Evolutionary conservation across 2,113 vertebrate species (phyloP).

Genomic region (Raphicerus campestris): DNA sequence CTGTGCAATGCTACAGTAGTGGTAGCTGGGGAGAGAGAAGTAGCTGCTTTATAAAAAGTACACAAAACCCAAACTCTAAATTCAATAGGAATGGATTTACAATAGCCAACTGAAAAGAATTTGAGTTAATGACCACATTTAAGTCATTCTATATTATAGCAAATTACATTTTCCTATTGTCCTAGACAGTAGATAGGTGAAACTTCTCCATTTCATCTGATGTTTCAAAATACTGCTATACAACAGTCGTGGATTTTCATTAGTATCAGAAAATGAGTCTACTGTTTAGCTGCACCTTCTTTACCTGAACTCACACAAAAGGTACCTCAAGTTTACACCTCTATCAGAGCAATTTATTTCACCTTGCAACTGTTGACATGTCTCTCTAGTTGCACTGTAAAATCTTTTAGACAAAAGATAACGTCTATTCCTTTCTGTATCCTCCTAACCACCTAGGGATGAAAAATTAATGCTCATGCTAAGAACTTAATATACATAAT

Average conservation of each 20-base stretch:
- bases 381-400: not conserved
- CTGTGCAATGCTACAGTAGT: not conserved
- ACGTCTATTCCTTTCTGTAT: conserved; percentile 11
- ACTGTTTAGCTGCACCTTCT: not conserved
- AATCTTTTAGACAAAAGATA: not conserved
- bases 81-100: not conserved
- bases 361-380: not conserved
- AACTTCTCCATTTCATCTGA: not conserved
- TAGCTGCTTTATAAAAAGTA: not conserved
- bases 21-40: not conserved
- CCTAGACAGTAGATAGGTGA: not conserved
- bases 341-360: conserved; percentile 12
- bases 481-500: not conserved
- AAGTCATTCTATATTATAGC: not conserved
- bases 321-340: not conserved
- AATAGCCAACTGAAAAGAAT: not conserved
- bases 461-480: not conserved
- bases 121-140: not conserved
- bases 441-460: not conserved
- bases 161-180: not conserved
- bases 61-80: not conserved
- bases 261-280: conserved; percentile 4
- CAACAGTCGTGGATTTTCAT: not conserved
- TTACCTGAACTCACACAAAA: not conserved
- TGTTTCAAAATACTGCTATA: not conserved